Evolutionary conservation across 2,113 vertebrate species (phyloP).

Genomic region (Phodopus roborovskii): DNA sequence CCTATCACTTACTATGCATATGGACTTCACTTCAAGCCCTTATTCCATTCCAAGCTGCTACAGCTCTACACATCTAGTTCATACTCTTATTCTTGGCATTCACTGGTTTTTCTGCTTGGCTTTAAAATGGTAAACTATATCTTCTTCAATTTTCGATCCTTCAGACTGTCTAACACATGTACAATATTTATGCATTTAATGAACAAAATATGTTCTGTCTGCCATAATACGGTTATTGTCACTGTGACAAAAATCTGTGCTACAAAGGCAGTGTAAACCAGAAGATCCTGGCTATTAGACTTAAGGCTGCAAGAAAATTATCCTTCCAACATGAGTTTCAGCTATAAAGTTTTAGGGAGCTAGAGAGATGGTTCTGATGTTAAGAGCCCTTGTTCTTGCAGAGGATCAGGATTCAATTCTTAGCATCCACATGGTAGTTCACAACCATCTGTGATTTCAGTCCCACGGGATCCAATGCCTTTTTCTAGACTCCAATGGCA

Average conservation of each 20-base stretch:
- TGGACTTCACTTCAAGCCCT: not conserved
- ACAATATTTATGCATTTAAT: not conserved
- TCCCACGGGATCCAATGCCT: not conserved
- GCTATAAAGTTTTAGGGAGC: not conserved
- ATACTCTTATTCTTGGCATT: not conserved
- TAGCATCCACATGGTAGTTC: not conserved
- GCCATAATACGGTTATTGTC: not conserved
- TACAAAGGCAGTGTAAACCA: constrained; percentile 1
- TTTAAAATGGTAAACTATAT: not conserved
- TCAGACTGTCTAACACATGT: not conserved
- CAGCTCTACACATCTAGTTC: not conserved
- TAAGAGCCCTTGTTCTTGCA: not conserved
- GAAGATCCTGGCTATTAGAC: not conserved
- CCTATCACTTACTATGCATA: not conserved
- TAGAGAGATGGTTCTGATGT: not conserved
- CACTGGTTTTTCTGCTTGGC: not conserved
- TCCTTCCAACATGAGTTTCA: constrained; percentile 41
- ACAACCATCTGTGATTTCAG: not conserved
- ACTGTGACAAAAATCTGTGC: constrained; percentile 4
- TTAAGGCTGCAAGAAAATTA: not conserved
- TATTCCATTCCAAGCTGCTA: not conserved
- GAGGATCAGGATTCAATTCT: not conserved
- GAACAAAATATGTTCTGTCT: not conserved
- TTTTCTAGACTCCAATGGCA: too few relatives aligned
- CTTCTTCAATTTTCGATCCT: constrained; percentile 9